Evolutionary conservation across 2,113 vertebrate genomes (phyloP), one percentile per base, ranked within the genome.

Genomic region (Centropus bengalensis): DNA sequence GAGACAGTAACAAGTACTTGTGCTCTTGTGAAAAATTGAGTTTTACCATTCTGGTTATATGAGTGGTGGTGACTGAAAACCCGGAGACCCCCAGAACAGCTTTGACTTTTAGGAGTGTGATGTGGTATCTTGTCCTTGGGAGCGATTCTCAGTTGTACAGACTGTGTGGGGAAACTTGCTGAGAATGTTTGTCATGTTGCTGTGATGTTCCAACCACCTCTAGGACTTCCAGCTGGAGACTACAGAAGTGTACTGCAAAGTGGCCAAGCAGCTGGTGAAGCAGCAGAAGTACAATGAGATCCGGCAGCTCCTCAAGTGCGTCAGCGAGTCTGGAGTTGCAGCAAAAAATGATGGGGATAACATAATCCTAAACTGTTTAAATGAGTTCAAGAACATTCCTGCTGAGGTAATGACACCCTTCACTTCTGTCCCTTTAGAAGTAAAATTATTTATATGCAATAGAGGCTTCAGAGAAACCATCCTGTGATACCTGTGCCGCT

Each of bases 141-240:
- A 89, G 13, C 54, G 19, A 40, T 32, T 79, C 42, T 82, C 36
- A 49, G 14, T 80, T 86, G 10, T 56, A 16, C 21, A 56, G 32
- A 69, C 2, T 6, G 12, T 59, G 15, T 69, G 38, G 75, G 55
- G 59, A 76, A 74, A 84, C 14, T 9, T 88, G 30, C 40, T 54
- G 76, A 93, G 52, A 66, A 55, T 15, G n/a, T 86, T 54, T 40
- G 81, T 3, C 0, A 0, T 74, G 42, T 70, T 90, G 40, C 56
- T 95, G 40, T 86, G 20, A 16, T 85, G 10, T 78, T 80, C 38
- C 59, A 14, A 22, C 74, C 69, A 11, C 77, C 44, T 89, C 44
- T 93, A 99, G 99, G 99, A 99, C 96, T 99, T 99, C 96, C 99
- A 99, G 97, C 97, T 99, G 96, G 99, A 99, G 24, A 98, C 99